These are phyloP conservation scores for Prosapia bicincta DNA, from an alignment of 2,888 invertebrate species.

Conservation along the genomic window DNA sequence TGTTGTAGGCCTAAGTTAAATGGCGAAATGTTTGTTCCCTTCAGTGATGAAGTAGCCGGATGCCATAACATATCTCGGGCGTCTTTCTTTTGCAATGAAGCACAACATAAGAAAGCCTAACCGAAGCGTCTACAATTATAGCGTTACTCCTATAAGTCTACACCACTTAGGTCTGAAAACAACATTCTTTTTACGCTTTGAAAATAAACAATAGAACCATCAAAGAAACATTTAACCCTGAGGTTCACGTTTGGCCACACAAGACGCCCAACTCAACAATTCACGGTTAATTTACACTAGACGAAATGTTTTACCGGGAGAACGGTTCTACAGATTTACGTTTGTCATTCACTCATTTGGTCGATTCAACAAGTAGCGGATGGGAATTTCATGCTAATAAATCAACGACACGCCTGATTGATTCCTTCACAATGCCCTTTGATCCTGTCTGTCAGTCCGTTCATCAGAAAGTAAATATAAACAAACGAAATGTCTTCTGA, in stretches of 20 bases:
- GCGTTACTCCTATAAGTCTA: background rate
- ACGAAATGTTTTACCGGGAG: background rate
- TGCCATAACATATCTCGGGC: background rate
- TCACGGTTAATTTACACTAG: background rate
- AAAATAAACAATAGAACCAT: background rate
- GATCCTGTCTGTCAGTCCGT: background rate
- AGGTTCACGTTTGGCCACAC: background rate
- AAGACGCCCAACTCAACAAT: background rate
- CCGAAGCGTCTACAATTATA: background rate
- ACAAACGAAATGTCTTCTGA: background rate
- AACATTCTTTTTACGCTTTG: background rate
- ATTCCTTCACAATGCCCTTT: background rate
- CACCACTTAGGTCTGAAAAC: background rate
- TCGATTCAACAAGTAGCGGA: background rate
- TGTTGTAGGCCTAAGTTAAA: too few relatives aligned
- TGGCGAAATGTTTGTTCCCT: too few relatives aligned
- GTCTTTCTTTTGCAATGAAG: background rate
- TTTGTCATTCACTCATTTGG: background rate
- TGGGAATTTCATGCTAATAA: background rate
- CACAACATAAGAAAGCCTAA: background rate
- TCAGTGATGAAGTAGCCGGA: background rate
- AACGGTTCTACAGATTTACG: background rate
- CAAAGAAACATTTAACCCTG: background rate
- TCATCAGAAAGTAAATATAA: background rate
- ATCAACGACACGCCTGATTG: background rate